These are phyloP conservation scores for Lysiphlebus fabarum DNA, from an alignment of 1,140 invertebrate genomes.

Conservation along the genomic window DNA sequence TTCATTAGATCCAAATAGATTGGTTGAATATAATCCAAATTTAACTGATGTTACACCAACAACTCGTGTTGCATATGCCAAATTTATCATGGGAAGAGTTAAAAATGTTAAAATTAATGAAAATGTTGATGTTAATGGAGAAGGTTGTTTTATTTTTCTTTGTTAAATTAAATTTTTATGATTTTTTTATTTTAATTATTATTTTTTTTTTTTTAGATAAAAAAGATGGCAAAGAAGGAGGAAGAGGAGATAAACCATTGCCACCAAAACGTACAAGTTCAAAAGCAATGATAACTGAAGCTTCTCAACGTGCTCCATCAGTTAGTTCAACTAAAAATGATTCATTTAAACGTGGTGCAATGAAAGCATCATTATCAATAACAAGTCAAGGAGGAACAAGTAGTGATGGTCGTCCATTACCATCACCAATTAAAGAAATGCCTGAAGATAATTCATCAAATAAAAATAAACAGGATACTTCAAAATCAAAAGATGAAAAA, in stretches of 20 bases:
- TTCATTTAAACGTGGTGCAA: conserved; percentile 32
- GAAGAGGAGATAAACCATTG: background rate
- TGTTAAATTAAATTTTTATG: too few species aligned
- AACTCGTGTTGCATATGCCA: conserved; percentile 78
- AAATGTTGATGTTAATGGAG: background rate
- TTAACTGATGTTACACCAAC: conserved; percentile 68
- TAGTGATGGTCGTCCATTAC: conserved; percentile 28
- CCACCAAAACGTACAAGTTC: conserved; percentile 28
- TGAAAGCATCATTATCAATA: conserved; percentile 32
- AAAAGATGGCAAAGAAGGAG: background rate
- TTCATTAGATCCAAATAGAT: conserved; percentile 65
- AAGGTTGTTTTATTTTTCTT: background rate
- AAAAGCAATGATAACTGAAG: conserved; percentile 27
- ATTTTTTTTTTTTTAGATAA: conserved; percentile 3
- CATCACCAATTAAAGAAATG: conserved; percentile 48
- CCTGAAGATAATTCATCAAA: conserved; percentile 16
- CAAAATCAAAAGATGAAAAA: conserved; percentile 18
- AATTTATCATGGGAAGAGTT: conserved; percentile 73
- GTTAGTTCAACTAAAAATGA: conserved; percentile 2
- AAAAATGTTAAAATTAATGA: conserved; percentile 8
- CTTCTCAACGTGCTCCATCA: conserved; percentile 1
- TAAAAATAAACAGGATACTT: conserved; percentile 20
- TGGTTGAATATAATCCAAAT: conserved; percentile 79
- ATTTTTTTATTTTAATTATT: background rate
- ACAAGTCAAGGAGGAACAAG: conserved; percentile 29